A percentile compares a stretch with the other conserved stretches of the same genome.
Conservation (phyloP, 2,888 invertebrate species). For the Aporophyla lueneburgensis region DNA sequence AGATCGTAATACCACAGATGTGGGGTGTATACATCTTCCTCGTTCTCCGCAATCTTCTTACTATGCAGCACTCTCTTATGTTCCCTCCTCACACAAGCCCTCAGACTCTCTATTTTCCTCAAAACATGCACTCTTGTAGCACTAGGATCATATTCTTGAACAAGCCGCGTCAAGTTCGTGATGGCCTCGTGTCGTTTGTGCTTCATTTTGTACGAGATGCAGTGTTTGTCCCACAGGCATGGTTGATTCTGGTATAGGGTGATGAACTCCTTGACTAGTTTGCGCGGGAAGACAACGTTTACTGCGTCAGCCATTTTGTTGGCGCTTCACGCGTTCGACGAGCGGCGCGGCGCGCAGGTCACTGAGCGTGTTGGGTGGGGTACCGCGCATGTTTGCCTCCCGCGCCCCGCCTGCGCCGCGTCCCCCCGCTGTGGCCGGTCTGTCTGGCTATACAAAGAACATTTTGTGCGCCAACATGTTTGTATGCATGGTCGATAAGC, state of each 20-base stretch:
- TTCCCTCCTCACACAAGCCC: conserved; percentile 85
- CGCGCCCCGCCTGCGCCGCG: conserved; percentile 6
- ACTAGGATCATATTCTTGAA: conserved; percentile 81
- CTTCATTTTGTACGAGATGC: conserved; percentile 79
- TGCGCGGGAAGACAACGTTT: conserved; percentile 81
- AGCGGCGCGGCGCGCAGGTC: conserved; percentile 84
- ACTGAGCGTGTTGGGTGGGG: conserved; percentile 76
- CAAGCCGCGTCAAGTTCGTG: conserved; percentile 79
- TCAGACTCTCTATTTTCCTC: conserved; percentile 86
- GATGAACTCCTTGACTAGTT: conserved; percentile 81
- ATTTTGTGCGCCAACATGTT: conserved; percentile 59
- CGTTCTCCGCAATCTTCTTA: conserved; percentile 69
- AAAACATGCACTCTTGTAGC: conserved; percentile 85
- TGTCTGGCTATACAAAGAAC: conserved; percentile 19
- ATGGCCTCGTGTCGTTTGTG: conserved; percentile 81
- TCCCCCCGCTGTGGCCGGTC: conserved; percentile 38
- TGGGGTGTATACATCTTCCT: conserved; percentile 79
- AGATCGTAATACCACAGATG: conserved; percentile 84
- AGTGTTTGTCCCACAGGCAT: conserved; percentile 82
- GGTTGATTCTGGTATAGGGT: conserved; percentile 78
- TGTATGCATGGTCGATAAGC: conserved; percentile 58
- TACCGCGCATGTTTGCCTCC: conserved; percentile 43
- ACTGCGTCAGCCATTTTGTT: conserved; percentile 74
- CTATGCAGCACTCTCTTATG: conserved; percentile 80
- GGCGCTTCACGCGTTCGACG: conserved; percentile 71